These are phyloP conservation scores for Blera fallax DNA, from an alignment of 2,888 invertebrate species.

Conservation along the genomic window DNA sequence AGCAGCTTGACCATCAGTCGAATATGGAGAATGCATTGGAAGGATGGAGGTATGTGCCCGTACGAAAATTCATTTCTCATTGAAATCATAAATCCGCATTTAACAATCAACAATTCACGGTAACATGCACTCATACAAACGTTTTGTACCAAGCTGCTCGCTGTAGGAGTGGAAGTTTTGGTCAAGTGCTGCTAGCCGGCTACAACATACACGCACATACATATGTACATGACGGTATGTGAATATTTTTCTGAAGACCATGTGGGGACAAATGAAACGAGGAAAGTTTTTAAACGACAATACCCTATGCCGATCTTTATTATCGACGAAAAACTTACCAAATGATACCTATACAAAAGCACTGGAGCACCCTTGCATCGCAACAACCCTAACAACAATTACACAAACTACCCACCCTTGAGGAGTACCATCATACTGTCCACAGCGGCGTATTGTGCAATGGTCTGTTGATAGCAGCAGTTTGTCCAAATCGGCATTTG, in stretches of 20 bases:
- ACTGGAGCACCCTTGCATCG: background rate
- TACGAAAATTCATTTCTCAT: slow-evolving; percentile 64
- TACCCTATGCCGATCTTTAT: slow-evolving; percentile 55
- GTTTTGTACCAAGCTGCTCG: slow-evolving; percentile 14
- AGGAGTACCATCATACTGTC: slow-evolving; percentile 14
- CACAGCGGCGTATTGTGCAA: slow-evolving; percentile 46
- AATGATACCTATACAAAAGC: slow-evolving; percentile 18
- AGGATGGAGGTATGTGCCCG: background rate
- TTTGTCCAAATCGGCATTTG: slow-evolving; percentile 50
- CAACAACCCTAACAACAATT: slow-evolving; percentile 14
- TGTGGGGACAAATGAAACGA: slow-evolving; percentile 36
- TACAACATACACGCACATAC: background rate
- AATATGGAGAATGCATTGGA: background rate
- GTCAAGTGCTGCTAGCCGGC: slow-evolving; percentile 56
- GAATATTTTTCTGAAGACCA: background rate
- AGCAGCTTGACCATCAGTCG: slow-evolving; percentile 25
- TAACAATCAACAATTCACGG: slow-evolving; percentile 75
- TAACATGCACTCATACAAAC: slow-evolving; percentile 72
- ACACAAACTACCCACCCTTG: background rate
- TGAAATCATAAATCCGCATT: slow-evolving; percentile 74
- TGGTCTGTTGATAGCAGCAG: slow-evolving; percentile 56
- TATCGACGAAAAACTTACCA: slow-evolving; percentile 56
- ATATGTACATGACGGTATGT: slow-evolving; percentile 2
- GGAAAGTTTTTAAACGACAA: slow-evolving; percentile 60
- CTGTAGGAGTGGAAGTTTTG: slow-evolving; percentile 44